Conservation (phyloP, 2,113 vertebrate genomes). For the Tetrax tetrax region DNA sequence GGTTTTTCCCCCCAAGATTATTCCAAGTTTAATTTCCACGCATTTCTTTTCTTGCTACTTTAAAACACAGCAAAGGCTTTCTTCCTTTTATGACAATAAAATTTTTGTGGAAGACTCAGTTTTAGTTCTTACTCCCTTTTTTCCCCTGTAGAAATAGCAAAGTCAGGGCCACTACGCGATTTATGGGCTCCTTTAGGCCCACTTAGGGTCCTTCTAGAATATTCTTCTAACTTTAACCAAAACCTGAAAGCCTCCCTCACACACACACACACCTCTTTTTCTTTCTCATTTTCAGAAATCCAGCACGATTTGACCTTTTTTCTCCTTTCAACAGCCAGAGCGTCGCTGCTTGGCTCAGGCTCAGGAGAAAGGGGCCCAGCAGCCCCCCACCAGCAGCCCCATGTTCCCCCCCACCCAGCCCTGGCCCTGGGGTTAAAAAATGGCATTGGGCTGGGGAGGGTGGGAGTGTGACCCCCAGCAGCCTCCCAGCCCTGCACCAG, state of each 20-base stretch:
- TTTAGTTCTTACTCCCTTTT: background rate
- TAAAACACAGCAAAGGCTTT: background rate
- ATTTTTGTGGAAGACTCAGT: background rate
- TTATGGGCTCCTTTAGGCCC: background rate
- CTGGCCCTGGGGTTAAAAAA: background rate
- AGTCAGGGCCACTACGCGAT: background rate
- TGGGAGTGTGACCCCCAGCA: accelerated
- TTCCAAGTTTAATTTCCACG: background rate
- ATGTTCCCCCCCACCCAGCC: background rate
- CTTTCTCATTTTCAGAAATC: no score
- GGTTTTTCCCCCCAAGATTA: background rate
- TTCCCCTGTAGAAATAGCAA: background rate
- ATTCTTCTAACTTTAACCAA: background rate
- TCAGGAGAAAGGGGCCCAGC: background rate
- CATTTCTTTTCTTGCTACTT: background rate
- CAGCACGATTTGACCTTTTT: background rate
- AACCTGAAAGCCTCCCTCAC: background rate
- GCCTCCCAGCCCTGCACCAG: no score
- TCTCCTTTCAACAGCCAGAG: background rate
- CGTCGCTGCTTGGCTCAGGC: no score
- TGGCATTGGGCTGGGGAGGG: background rate
- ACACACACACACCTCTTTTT: accelerated
- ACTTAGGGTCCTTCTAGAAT: background rate
- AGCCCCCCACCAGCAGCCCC: background rate
- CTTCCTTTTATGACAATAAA: background rate